phyloP scores from a whole-genome alignment of 2,888 invertebrate genomes.

The Conomelus anceps region DNA sequence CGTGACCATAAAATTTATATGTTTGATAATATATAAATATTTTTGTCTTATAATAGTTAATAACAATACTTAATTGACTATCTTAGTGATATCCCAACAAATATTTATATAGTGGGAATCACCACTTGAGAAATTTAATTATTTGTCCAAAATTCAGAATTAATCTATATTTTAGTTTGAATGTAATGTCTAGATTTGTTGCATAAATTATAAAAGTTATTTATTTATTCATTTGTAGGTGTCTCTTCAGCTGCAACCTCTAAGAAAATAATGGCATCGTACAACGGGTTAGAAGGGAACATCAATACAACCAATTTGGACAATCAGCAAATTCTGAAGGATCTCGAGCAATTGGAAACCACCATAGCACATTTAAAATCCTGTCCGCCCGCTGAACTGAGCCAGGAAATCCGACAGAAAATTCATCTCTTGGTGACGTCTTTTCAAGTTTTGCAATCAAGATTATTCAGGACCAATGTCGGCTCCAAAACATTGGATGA shows the following conservation, averaged over 20 bases:
- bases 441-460: background rate
- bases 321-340: background rate
- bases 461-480: background rate
- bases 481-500: background rate
- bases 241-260: background rate
- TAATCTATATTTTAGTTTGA: no score
- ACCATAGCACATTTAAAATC: background rate
- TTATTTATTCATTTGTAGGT: background rate
- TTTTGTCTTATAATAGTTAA: no score
- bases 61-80: no score
- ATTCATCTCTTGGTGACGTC: background rate
- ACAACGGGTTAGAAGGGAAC: background rate
- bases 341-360: background rate
- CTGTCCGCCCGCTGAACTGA: background rate
- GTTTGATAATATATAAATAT: no score
- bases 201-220: no score
- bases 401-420: background rate
- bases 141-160: no score
- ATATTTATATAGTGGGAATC: no score
- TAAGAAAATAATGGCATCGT: background rate
- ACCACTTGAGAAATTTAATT: no score
- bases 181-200: no score
- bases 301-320: background rate
- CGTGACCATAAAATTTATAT: no score
- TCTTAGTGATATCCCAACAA: no score